phyloP scores from a whole-genome alignment of 2,797 vertebrate species.

The Molossus molossus region DNA sequence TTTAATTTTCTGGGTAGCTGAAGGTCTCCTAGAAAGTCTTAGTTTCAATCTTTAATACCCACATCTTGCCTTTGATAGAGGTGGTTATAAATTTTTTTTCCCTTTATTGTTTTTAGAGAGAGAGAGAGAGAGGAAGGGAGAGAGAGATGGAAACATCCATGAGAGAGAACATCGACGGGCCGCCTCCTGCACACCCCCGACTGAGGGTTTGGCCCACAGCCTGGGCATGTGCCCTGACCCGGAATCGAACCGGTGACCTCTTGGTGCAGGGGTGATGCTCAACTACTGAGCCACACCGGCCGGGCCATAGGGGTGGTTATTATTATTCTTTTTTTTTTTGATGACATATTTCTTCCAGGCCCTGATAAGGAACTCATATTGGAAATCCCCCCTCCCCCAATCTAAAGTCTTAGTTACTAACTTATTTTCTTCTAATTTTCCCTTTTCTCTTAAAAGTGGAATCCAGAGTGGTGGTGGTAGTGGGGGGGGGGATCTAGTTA shows the following conservation, averaged over 20 bases:
- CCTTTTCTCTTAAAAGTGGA: slow-evolving; percentile 59
- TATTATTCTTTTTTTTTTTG: background rate
- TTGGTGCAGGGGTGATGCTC: background rate
- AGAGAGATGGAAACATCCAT: no score
- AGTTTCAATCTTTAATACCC: background rate
- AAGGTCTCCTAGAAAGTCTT: slow-evolving; percentile 37
- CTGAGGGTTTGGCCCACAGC: no score
- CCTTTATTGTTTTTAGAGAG: no score
- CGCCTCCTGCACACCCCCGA: no score
- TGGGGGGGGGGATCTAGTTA: background rate
- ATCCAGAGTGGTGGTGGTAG: background rate
- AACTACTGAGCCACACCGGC: background rate
- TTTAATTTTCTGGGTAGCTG: background rate
- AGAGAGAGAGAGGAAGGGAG: no score
- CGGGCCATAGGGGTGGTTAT: background rate
- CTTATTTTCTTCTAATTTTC: slow-evolving; percentile 58
- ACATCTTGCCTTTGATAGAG: background rate
- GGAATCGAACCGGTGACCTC: no score
- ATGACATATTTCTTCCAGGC: background rate
- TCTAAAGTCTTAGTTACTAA: slow-evolving; percentile 40
- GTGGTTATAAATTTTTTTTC: background rate
- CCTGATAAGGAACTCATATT: slow-evolving; percentile 20
- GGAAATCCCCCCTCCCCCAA: background rate
- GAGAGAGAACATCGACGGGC: no score
- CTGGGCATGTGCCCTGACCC: no score